Conservation (phyloP, 2,797 vertebrate genomes). For the Centropyge bicolor region DNA sequence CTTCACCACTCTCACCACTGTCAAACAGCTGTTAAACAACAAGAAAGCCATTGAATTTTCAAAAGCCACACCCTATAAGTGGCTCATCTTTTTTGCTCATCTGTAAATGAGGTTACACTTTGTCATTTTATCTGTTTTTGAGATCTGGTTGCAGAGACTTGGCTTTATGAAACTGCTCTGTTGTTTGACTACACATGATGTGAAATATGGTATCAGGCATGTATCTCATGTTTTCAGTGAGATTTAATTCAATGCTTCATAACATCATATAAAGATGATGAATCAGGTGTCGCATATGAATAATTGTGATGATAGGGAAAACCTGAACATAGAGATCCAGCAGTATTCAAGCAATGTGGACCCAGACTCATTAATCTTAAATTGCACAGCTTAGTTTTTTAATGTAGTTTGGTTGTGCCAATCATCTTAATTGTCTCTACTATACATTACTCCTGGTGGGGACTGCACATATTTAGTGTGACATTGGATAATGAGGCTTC, state of each 20-base stretch:
- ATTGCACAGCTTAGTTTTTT: not conserved
- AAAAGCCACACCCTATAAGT: slow-evolving; percentile 11
- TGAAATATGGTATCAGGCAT: not conserved
- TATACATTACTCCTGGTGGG: too few species aligned
- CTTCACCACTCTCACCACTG: not conserved
- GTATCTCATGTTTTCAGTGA: not conserved
- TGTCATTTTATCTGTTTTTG: not conserved
- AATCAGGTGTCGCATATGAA: not conserved
- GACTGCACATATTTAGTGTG: too few species aligned
- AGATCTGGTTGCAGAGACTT: slow-evolving; percentile 6
- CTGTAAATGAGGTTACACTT: not conserved
- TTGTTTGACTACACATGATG: not conserved
- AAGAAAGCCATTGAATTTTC: not conserved
- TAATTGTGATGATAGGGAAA: not conserved
- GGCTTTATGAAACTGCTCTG: not conserved
- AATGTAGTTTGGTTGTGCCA: not conserved
- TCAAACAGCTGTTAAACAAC: not conserved
- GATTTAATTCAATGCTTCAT: not conserved
- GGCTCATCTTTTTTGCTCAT: slow-evolving; percentile 8
- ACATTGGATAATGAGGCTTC: too few species aligned
- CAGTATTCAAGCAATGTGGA: not conserved
- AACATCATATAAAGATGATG: not conserved
- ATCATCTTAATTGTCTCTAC: not conserved
- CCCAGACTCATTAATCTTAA: too few species aligned
- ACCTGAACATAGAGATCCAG: not conserved